phyloP scores from a whole-genome alignment of 92 coral and sea anemone genomes.

The Palythoa grandis region DNA sequence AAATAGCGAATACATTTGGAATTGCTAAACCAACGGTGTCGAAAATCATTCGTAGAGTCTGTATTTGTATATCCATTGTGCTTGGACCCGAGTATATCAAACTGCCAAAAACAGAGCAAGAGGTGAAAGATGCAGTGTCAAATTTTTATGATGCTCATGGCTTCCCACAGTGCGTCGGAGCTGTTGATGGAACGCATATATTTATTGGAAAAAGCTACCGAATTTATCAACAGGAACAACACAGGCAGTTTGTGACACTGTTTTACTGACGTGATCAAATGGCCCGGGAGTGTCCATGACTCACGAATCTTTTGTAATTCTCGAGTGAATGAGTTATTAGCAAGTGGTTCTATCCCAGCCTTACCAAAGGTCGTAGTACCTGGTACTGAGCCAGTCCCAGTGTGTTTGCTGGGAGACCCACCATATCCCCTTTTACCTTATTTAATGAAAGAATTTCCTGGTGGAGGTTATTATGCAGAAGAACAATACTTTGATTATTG shows the following conservation, averaged over 20 bases:
- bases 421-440: too few species aligned
- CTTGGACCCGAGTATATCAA: slow-evolving; percentile 7
- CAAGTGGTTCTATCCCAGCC: neutral
- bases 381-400: neutral
- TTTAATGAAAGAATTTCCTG: too few species aligned
- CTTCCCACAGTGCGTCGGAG: neutral
- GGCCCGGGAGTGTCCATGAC: neutral
- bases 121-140: neutral
- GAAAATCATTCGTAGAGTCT: neutral
- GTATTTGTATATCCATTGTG: neutral
- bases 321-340: neutral
- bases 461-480: too few species aligned
- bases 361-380: neutral
- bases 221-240: neutral
- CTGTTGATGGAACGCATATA: neutral
- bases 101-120: neutral
- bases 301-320: neutral
- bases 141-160: neutral
- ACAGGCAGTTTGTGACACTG: too few species aligned
- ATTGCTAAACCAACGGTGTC: neutral
- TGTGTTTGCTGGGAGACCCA: neutral
- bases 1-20: neutral
- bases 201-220: neutral
- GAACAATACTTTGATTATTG: too few species aligned
- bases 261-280: neutral